Evolutionary conservation across 2,113 vertebrate species (phyloP).

Genomic region (Vanacampus margaritifer): DNA sequence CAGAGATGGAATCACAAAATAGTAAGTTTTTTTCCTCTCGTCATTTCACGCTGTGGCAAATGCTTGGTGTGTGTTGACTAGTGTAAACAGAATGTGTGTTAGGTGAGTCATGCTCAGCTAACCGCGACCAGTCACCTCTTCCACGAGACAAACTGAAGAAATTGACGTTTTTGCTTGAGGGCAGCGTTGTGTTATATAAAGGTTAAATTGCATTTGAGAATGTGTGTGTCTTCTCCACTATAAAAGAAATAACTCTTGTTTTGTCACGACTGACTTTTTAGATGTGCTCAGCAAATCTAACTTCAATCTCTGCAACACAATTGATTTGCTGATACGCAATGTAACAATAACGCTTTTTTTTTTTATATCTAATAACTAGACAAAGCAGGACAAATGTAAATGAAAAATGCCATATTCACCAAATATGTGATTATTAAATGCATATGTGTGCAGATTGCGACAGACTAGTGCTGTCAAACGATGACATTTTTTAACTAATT

Average conservation of each 20-base stretch:
- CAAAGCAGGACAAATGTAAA: neutral
- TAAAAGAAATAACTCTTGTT: neutral
- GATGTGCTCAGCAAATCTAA: neutral
- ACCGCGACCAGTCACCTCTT: neutral
- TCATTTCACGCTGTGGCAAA: neutral
- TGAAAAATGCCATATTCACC: too few relatives aligned
- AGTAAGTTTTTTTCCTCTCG: neutral
- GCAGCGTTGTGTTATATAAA: neutral
- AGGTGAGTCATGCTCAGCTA: neutral
- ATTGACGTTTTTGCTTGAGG: neutral
- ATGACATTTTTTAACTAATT: too few relatives aligned
- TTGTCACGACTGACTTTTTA: neutral
- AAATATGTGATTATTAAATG: neutral
- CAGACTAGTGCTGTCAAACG: neutral
- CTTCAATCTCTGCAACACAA: neutral
- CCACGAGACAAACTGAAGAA: slow-evolving; percentile 11
- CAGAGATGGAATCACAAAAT: neutral
- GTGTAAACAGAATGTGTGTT: neutral
- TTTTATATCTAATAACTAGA: neutral
- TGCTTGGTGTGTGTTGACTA: neutral
- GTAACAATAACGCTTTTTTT: too few relatives aligned
- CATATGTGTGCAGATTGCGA: neutral
- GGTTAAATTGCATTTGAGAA: neutral
- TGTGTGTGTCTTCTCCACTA: neutral
- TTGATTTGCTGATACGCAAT: too few relatives aligned